Evolutionary conservation across 2,888 invertebrate species (phyloP).

Genomic region (Mimas tiliae): DNA sequence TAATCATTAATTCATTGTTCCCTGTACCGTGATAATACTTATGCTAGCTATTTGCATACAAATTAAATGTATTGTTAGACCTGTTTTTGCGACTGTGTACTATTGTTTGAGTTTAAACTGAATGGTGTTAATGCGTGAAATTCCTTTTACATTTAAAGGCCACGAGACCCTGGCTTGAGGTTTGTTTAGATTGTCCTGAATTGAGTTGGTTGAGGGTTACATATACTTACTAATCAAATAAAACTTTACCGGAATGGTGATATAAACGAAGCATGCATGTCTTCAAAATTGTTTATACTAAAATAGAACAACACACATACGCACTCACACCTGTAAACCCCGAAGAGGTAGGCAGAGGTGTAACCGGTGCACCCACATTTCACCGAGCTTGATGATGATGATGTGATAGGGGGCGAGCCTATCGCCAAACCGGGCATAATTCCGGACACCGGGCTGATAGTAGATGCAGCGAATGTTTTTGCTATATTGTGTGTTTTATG

Average conservation of each 20-base stretch:
- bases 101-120: constrained; percentile 7
- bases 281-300: too few relatives aligned
- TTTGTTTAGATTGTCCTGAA: not conserved
- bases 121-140: not conserved
- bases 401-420: too few relatives aligned
- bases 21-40: not conserved
- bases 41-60: constrained; percentile 4
- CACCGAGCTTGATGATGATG: too few relatives aligned
- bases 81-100: constrained; percentile 9
- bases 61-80: constrained; percentile 10
- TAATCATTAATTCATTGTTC: constrained; percentile 1
- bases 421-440: too few relatives aligned
- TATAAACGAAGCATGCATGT: too few relatives aligned
- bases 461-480: too few relatives aligned
- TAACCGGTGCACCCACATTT: too few relatives aligned
- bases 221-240: not conserved
- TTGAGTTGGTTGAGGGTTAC: not conserved
- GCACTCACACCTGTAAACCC: too few relatives aligned
- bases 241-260: not conserved
- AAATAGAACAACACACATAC: too few relatives aligned
- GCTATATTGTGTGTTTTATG: too few relatives aligned
- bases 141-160: constrained; percentile 3
- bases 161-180: not conserved
- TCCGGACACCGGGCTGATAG: too few relatives aligned
- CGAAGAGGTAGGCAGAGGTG: too few relatives aligned